Conservation (phyloP, 2,888 invertebrate genomes). For the Amblyjoppa proteus region DNA sequence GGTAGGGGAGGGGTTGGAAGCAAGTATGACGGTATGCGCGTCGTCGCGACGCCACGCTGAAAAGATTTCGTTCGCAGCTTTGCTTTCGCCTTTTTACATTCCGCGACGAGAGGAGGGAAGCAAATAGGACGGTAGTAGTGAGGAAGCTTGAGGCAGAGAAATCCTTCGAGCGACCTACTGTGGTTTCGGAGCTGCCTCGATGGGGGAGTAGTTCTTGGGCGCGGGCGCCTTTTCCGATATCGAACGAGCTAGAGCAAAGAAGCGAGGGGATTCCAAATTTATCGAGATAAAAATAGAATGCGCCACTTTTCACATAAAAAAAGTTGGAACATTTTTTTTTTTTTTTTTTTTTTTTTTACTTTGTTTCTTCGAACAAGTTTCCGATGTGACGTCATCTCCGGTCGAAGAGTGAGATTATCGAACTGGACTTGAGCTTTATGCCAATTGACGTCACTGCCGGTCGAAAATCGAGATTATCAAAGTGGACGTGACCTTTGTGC, state of each 20-base stretch:
- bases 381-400: no score
- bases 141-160: not conserved
- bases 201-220: not conserved
- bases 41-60: slow-evolving; percentile 43
- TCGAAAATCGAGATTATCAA: no score
- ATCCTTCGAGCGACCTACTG: slow-evolving; percentile 3
- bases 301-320: not conserved
- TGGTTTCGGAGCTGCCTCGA: not conserved
- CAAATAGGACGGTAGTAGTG: slow-evolving; percentile 38
- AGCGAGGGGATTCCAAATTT: not conserved
- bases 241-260: not conserved
- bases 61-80: slow-evolving; percentile 59
- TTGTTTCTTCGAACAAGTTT: slow-evolving; percentile 4
- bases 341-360: not conserved
- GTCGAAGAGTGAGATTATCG: no score
- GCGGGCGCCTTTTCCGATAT: not conserved
- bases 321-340: slow-evolving; percentile 29
- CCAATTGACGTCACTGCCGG: no score
- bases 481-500: no score
- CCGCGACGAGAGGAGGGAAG: slow-evolving; percentile 36
- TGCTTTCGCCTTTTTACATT: slow-evolving; percentile 56
- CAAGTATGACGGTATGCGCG: slow-evolving; percentile 34
- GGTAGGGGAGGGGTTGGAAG: not conserved
- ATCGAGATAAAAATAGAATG: slow-evolving; percentile 9
- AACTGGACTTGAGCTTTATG: no score